These are phyloP conservation scores for Exephanes ischioxanthus DNA, from an alignment of 2,888 invertebrate genomes.

Conservation along the genomic window DNA sequence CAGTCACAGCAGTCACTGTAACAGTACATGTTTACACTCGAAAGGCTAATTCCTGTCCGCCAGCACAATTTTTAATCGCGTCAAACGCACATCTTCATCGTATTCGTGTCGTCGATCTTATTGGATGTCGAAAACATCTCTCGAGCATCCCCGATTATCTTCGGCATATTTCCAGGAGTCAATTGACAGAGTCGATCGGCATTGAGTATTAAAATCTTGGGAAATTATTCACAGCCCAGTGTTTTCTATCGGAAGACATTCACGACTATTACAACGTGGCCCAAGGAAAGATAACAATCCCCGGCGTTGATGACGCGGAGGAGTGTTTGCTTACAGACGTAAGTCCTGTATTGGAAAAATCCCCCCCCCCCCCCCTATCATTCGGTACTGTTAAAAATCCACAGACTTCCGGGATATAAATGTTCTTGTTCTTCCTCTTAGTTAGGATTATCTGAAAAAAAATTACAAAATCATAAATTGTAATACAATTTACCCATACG, in stretches of 20 bases:
- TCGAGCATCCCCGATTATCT: neutral
- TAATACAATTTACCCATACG: neutral
- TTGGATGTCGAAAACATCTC: neutral
- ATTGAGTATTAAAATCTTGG: neutral
- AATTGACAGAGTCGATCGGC: neutral
- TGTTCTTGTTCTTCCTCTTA: neutral
- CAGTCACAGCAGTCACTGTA: constrained; percentile 38
- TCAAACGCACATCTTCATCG: neutral
- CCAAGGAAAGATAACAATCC: constrained; percentile 98
- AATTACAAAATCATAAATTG: constrained; percentile 16
- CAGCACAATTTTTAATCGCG: constrained; percentile 41
- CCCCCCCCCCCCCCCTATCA: constrained; percentile 53
- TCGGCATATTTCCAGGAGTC: neutral
- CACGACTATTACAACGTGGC: constrained; percentile 97
- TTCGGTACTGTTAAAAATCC: neutral
- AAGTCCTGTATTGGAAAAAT: constrained; percentile 86
- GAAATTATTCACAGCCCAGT: constrained; percentile 88
- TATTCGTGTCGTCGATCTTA: neutral
- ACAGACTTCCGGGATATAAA: neutral
- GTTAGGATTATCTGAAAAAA: constrained; percentile 14
- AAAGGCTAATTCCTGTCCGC: constrained; percentile 39
- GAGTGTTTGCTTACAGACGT: constrained; percentile 96
- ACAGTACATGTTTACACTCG: constrained; percentile 26
- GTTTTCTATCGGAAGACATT: constrained; percentile 94
- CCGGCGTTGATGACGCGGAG: constrained; percentile 97